Evolutionary conservation across 1,140 invertebrate species (phyloP), one percentile per base, ranked within the genome.

Genomic region (Zaprionus kolodkinae): DNA sequence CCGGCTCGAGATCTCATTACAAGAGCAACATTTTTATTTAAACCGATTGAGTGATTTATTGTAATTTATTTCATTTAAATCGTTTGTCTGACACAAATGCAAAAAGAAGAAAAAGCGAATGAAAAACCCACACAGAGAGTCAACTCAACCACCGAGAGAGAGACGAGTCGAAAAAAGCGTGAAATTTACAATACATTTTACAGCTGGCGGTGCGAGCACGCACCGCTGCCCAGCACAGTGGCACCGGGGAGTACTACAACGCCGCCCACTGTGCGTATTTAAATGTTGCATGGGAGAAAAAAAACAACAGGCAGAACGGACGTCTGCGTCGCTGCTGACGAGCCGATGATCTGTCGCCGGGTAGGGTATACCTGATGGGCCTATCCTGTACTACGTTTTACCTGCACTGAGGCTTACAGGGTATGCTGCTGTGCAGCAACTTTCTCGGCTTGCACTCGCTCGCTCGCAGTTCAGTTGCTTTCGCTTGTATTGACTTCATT

Each of bases 21-120:
- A 88, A 61, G 69, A 63, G 75, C 57, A 84, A 84, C 85, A 74
- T 84, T 81, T 89, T 88, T 79, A 81, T 84, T 81, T 84, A 89
- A 81, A 77, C 69, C 85, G 79, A 89, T 89, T 89, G 85, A 89
- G 85, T 79, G 85, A 84, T 89, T 81, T 78, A 81, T 89, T 81
- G 76, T 79, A 85, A 85, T 89, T 89, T 81, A 89, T 89, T 89
- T 89, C 85, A 89, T 89, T 89, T 89, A 89, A 89, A 89, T 85
- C 85, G 85, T 78, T 89, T 89, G 78, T 89, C 72, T 81, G 85
- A 89, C 85, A 81, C 68, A 65, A 70, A 72, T 73, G 57, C 76
- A 60, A 55, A 73, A 60, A 43, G 56, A 67, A 65, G 45, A 68
- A 52, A 68, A 52, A 30, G 6, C 27, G 40, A 74, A 66, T 21